Conservation (phyloP, 2,888 invertebrate species). For the Erynnis tages region DNA sequence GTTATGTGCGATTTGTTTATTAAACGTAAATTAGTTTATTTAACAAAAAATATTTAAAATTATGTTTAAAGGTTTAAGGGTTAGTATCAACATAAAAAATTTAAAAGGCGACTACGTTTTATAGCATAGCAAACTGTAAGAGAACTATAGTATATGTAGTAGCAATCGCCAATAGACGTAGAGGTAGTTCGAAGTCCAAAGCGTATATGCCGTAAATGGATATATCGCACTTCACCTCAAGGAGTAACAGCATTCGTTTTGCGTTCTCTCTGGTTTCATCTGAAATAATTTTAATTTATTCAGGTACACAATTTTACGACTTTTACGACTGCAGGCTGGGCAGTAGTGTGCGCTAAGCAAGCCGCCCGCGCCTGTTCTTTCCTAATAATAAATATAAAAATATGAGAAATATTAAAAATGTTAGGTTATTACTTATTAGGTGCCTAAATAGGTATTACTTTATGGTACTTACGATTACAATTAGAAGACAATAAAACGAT, state of each 20-base stretch:
- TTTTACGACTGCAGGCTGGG: too few species aligned
- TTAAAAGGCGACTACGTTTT: not conserved
- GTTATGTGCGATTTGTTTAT: too few species aligned
- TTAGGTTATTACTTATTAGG: too few species aligned
- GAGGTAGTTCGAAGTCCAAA: constrained; percentile 45
- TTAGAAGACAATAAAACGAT: constrained; percentile 40
- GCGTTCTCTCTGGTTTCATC: constrained; percentile 45
- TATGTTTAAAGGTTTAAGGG: too few species aligned
- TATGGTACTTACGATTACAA: constrained; percentile 40
- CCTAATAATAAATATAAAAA: too few species aligned
- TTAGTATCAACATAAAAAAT: too few species aligned
- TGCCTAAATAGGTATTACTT: not conserved
- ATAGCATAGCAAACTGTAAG: constrained; percentile 49
- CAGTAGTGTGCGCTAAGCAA: too few species aligned
- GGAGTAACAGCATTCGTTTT: constrained; percentile 48
- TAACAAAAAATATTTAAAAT: too few species aligned
- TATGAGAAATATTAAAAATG: too few species aligned
- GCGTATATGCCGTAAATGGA: constrained; percentile 54
- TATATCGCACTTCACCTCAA: constrained; percentile 49
- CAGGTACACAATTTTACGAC: not conserved
- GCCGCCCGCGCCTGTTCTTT: too few species aligned
- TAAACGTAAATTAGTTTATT: too few species aligned
- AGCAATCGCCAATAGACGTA: constrained; percentile 49
- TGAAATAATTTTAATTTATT: constrained; percentile 33
- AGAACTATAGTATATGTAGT: constrained; percentile 59